These are phyloP conservation scores for Hydraecia micacea DNA, from an alignment of 2,888 invertebrate species.

Conservation along the genomic window DNA sequence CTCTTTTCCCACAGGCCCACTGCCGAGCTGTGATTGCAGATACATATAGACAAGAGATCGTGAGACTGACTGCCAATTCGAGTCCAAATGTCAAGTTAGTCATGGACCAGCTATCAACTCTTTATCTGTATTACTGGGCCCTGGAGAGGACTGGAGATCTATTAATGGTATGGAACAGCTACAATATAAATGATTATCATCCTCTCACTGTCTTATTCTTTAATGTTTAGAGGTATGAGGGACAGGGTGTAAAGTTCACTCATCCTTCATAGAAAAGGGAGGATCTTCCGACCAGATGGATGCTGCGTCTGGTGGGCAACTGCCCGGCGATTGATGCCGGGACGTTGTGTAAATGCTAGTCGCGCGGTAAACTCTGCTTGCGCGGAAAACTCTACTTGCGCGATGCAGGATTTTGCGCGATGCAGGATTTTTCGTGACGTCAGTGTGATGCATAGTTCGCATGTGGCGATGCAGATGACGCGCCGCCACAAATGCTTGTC, in stretches of 20 bases:
- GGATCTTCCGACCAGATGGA: background rate
- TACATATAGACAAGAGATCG: constrained; percentile 91
- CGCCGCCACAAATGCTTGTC: background rate
- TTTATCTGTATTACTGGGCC: constrained; percentile 94
- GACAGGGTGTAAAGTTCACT: background rate
- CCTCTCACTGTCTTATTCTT: background rate
- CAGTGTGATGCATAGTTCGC: background rate
- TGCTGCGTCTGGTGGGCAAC: background rate
- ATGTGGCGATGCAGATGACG: background rate
- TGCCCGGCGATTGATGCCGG: background rate
- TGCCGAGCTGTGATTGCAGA: constrained; percentile 95
- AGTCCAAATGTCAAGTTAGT: constrained; percentile 91
- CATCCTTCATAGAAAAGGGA: background rate
- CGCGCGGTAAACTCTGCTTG: background rate
- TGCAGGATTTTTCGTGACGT: too few species aligned
- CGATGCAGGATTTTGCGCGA: background rate
- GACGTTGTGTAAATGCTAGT: background rate
- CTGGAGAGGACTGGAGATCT: constrained; percentile 94
- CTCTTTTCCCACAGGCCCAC: constrained; percentile 91
- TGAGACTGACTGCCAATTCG: constrained; percentile 82
- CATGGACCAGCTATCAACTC: constrained; percentile 92
- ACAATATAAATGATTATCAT: background rate
- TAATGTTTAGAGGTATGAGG: background rate
- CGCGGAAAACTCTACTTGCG: too few species aligned
- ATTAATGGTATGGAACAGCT: constrained; percentile 91